These are phyloP conservation scores for Dufourea novaeangliae DNA, from an alignment of 1,140 invertebrate genomes.

Conservation along the genomic window DNA sequence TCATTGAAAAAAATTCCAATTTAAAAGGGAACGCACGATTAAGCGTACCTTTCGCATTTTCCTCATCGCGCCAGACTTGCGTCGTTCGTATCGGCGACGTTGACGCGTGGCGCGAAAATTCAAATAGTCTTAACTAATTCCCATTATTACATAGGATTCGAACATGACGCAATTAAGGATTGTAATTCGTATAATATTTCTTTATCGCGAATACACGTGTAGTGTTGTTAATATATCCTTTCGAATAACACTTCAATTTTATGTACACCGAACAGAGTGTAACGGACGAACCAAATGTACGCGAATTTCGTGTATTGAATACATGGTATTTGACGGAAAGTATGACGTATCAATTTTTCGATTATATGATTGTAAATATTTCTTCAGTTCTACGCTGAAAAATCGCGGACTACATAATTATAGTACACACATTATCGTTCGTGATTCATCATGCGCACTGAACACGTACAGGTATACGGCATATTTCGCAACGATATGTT, in stretches of 20 bases:
- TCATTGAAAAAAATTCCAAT: neutral
- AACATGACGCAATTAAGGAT: neutral
- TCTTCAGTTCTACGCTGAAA: neutral
- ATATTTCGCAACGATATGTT: conserved; percentile 39
- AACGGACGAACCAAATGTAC: neutral
- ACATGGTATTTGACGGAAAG: conserved; percentile 21
- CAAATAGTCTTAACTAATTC: neutral
- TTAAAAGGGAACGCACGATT: neutral
- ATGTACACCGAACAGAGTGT: no score
- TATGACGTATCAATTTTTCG: conserved; percentile 8
- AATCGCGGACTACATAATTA: neutral
- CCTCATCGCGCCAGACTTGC: neutral
- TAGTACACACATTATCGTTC: neutral
- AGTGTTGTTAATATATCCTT: neutral
- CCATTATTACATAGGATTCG: neutral
- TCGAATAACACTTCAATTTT: neutral
- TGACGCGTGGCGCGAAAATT: neutral
- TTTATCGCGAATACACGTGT: neutral
- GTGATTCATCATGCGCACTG: neutral
- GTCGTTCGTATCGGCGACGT: neutral
- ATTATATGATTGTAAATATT: conserved; percentile 12
- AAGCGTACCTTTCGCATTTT: neutral
- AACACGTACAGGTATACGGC: conserved; percentile 17
- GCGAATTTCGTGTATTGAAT: neutral
- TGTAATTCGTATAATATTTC: conserved; percentile 6